Evolutionary conservation across 92 coral and sea anemone species (phyloP).

Genomic region (Siderastrea siderea): DNA sequence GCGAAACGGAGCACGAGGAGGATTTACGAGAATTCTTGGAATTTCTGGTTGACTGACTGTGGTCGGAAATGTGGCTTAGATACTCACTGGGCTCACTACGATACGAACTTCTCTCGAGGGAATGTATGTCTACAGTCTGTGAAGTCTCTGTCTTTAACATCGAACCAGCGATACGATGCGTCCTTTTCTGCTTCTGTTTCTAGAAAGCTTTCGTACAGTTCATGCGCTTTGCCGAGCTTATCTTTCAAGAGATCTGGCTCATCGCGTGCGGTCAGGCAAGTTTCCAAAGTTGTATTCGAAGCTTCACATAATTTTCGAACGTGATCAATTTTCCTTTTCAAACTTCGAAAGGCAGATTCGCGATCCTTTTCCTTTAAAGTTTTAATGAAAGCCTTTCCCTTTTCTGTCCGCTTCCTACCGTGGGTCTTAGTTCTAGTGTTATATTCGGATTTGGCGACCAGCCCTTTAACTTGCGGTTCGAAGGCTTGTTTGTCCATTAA

Average conservation of each 20-base stretch:
- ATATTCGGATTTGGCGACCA: not conserved
- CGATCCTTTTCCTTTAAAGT: not conserved
- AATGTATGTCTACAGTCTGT: not conserved
- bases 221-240: not conserved
- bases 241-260: not conserved
- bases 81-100: not conserved
- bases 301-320: not conserved
- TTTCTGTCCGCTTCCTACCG: not conserved
- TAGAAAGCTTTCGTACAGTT: not conserved
- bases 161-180: conserved; percentile 3
- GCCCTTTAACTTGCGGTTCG: not conserved
- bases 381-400: not conserved
- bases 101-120: not conserved
- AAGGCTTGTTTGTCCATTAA: not conserved
- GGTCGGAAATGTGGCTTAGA: not conserved
- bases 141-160: not conserved
- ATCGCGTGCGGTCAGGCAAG: not conserved
- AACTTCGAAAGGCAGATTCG: conserved; percentile 3
- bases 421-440: not conserved
- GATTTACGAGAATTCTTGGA: not conserved
- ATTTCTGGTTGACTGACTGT: not conserved
- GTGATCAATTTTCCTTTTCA: not conserved
- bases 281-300: not conserved
- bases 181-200: not conserved
- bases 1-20: not conserved